phyloP scores from a whole-genome alignment of 2,797 vertebrate species.

The Melanotaenia boesemani region DNA sequence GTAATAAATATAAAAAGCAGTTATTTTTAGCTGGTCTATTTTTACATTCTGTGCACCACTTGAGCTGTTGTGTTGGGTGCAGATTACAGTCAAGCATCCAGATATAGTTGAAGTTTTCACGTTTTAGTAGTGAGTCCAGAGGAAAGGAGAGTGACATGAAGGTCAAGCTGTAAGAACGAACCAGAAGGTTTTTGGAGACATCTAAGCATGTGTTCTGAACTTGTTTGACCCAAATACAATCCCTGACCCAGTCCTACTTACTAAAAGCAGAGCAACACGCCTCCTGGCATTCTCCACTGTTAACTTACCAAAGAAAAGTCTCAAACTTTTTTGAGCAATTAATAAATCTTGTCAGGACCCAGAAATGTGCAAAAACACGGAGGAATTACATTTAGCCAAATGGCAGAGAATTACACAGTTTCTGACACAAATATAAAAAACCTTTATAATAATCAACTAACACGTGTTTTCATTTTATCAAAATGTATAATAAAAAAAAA shows the following conservation, averaged over 20 bases:
- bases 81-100: constrained; percentile 19
- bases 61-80: not conserved
- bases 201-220: constrained; percentile 39
- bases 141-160: constrained; percentile 17
- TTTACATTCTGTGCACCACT: not conserved
- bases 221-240: constrained; percentile 46
- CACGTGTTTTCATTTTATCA: not conserved
- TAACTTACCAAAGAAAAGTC: constrained; percentile 34
- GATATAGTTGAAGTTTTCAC: constrained; percentile 10
- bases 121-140: constrained; percentile 10
- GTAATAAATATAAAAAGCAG: not conserved
- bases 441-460: not conserved
- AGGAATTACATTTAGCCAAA: not conserved
- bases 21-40: not conserved
- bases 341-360: constrained; percentile 37
- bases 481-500: not conserved
- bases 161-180: constrained; percentile 11
- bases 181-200: constrained; percentile 20
- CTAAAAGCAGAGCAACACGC: constrained; percentile 44
- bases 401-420: not conserved
- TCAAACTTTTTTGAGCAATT: constrained; percentile 20
- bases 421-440: not conserved
- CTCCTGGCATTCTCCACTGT: constrained; percentile 22
- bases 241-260: constrained; percentile 49
- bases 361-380: constrained; percentile 35